These are phyloP conservation scores for Craniophora ligustri DNA, from an alignment of 2,888 invertebrate species.

Conservation along the genomic window DNA sequence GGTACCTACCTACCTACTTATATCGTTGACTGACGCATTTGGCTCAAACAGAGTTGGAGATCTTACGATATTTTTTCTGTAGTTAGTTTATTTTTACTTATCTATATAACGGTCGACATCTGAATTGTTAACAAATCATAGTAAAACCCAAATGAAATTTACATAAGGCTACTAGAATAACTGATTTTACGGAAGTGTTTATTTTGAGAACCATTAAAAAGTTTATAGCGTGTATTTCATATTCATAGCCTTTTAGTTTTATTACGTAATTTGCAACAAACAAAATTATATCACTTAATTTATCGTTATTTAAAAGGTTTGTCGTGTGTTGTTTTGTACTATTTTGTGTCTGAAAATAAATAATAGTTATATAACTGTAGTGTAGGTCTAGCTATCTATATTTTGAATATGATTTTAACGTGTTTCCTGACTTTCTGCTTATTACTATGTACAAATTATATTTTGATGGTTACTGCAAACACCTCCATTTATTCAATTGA, in stretches of 20 bases:
- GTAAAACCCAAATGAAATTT: slow-evolving; percentile 5
- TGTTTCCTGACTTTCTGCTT: background rate
- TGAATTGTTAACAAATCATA: slow-evolving; percentile 21
- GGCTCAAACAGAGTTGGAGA: slow-evolving; percentile 52
- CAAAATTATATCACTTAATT: slow-evolving; percentile 10
- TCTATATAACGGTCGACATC: background rate
- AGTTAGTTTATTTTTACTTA: slow-evolving; percentile 38
- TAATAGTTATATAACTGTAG: background rate
- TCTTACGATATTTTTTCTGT: slow-evolving; percentile 27
- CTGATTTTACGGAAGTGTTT: slow-evolving; percentile 16
- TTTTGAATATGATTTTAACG: no score
- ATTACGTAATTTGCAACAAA: slow-evolving; percentile 1
- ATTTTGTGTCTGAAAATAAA: background rate
- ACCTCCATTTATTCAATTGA: background rate
- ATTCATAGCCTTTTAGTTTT: slow-evolving; percentile 14
- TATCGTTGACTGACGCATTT: slow-evolving; percentile 62
- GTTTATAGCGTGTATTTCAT: slow-evolving; percentile 3
- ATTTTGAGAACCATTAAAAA: slow-evolving; percentile 20
- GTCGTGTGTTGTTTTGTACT: background rate
- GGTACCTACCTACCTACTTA: no score
- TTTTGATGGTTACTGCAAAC: background rate
- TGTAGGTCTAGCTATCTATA: no score
- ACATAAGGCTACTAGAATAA: slow-evolving; percentile 13
- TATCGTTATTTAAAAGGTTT: background rate
- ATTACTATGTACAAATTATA: no score